Percentiles rank a stretch among this genome's conserved stretches.
These are phyloP conservation scores for Nomada ruficornis DNA, from an alignment of 2,888 invertebrate genomes.

Conservation along the genomic window DNA sequence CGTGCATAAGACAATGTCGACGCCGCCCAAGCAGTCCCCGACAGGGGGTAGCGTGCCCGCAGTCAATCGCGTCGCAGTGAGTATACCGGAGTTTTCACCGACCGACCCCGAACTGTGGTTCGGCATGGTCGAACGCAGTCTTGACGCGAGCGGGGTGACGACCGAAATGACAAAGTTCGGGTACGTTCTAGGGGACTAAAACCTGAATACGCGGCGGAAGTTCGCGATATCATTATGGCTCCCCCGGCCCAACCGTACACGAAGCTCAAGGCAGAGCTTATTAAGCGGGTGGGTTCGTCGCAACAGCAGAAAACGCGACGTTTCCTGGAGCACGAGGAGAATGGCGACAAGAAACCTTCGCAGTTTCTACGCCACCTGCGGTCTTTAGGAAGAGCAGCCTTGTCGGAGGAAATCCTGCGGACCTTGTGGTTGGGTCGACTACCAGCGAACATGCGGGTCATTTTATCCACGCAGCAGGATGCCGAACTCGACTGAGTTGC, in stretches of 20 bases:
- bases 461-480: neutral
- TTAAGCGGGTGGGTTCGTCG: neutral
- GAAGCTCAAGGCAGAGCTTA: too few species aligned
- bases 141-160: neutral
- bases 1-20: too few species aligned
- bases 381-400: neutral
- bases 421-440: slow-evolving; percentile 18
- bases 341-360: slow-evolving; percentile 17
- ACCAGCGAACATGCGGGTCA: neutral
- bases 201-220: neutral
- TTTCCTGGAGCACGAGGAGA: slow-evolving; percentile 25
- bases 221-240: neutral
- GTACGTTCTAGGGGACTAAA: neutral
- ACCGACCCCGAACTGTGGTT: slow-evolving; percentile 19
- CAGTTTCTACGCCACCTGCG: slow-evolving; percentile 19
- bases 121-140: neutral
- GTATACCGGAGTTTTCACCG: slow-evolving; percentile 8
- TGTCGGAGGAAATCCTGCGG: neutral
- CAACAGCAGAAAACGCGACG: slow-evolving; percentile 18
- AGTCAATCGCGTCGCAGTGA: neutral
- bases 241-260: neutral
- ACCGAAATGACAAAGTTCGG: neutral
- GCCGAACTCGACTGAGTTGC: slow-evolving; percentile 9
- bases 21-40: too few species aligned
- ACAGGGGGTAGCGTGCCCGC: neutral